Evolutionary conservation across 2,888 invertebrate species (phyloP).

Genomic region (Neocrepidodera transversa): DNA sequence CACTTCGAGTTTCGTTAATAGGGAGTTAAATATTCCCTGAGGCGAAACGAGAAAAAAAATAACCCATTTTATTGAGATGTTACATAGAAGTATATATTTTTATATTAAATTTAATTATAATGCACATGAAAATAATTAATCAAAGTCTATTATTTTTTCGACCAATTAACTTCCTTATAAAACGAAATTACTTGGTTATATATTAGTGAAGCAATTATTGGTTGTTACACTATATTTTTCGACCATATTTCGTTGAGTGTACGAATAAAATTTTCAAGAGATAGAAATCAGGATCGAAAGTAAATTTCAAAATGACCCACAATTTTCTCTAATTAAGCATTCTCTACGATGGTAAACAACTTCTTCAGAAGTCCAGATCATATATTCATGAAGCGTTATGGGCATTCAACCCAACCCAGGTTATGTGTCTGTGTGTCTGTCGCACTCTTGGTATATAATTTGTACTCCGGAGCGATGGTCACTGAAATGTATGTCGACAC

Average conservation of each 20-base stretch:
- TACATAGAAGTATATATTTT: no score
- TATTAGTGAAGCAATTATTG: no score
- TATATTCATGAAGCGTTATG: conserved; percentile 40
- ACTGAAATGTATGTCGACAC: no score
- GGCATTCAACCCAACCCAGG: conserved; percentile 30
- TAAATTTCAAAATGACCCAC: conserved; percentile 2
- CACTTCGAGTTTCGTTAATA: background rate
- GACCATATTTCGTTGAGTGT: background rate
- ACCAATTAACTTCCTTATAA: no score
- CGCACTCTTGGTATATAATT: conserved; percentile 41
- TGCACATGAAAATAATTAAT: no score
- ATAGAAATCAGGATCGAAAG: background rate
- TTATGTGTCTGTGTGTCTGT: conserved; percentile 18
- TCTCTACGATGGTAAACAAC: conserved; percentile 35
- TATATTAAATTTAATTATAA: no score
- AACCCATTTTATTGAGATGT: no score
- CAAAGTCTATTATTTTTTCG: no score
- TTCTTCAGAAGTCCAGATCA: conserved; percentile 37
- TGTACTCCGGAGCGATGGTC: no score
- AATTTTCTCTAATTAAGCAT: conserved; percentile 29
- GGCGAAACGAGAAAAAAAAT: background rate
- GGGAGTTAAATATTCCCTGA: background rate
- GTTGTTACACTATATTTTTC: background rate
- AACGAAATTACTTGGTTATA: no score
- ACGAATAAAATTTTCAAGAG: background rate